Conservation (phyloP, 2,888 invertebrate genomes). For the Calliphora vomitoria region DNA sequence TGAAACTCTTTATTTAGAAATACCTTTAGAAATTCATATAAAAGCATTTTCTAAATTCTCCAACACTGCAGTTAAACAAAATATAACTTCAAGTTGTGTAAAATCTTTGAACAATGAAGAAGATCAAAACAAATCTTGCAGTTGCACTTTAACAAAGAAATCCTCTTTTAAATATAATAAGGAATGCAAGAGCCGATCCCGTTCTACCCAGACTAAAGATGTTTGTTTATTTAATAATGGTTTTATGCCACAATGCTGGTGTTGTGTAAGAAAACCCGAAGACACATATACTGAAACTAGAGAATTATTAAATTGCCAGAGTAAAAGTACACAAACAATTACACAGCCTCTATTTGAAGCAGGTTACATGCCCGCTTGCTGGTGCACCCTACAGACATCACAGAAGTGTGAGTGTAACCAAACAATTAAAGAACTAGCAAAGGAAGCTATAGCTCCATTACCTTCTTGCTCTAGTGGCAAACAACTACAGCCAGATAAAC, state of each 20-base stretch:
- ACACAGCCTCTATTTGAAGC: neutral
- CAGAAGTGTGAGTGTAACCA: neutral
- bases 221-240: neutral
- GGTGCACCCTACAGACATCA: neutral
- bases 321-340: constrained; percentile 7
- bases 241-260: constrained; percentile 5
- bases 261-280: constrained; percentile 12
- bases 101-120: neutral
- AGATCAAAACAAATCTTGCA: neutral
- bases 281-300: neutral
- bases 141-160: neutral
- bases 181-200: neutral
- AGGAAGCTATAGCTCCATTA: neutral
- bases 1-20: constrained; percentile 26
- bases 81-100: neutral
- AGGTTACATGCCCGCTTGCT: constrained; percentile 6
- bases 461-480: neutral
- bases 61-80: neutral
- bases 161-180: neutral
- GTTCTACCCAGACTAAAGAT: neutral
- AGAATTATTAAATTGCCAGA: neutral
- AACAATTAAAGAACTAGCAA: neutral
- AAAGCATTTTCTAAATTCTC: neutral
- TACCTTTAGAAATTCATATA: constrained; percentile 59
- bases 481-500: neutral